Evolutionary conservation across 2,113 vertebrate species (phyloP), one percentile per base, ranked within the genome.

Genomic region (Lepus americanus): DNA sequence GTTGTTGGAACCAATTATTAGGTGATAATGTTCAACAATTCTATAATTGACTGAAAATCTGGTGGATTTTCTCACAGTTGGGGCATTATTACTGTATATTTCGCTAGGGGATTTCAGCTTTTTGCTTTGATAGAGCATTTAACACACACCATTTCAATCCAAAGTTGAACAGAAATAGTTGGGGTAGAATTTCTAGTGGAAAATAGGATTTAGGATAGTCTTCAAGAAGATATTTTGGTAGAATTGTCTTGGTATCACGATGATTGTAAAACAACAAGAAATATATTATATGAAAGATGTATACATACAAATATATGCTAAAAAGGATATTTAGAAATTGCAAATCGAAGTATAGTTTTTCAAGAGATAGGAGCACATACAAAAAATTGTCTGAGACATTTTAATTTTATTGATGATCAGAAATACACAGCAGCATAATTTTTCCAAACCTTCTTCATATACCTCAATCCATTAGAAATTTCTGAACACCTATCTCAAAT

Each of bases 271-370:
- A 4, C 33, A 51, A 27, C 4, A 69, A 76, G 61, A 90, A 88
- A 29, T 22, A 70, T 59, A 20, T 59, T 31, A 86, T 83, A 29
- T 80, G 51, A 87, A 44, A 90, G 64, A 31, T 51, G 1, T 67
- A 36, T n/a, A 74, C 17, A 63, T 6, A 6, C 12, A 88, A 63
- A 55, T 94, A 44, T 36, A 51, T 74, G 49, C 59, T 64, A 94
- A 81, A 19, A 90, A 59, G 49, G 27, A 72, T 91, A 12, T 39
- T 92, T 81, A 89, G 51, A 39, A 94, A 74, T 78, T 67, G 49
- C 7, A 74, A 51, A 67, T 36, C 63, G 51, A 53, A 76, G 9
- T 39, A 27, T 69, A 29, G 51, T 49, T 59, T 59, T 82, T 77
- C 33, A 81, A 95, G 36, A 93, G 36, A 22, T 9, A 13, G 11